A percentile compares a stretch with the other conserved stretches of the same genome.
phyloP scores from a whole-genome alignment of 2,797 vertebrate species.

The Enteromius treurensis region DNA sequence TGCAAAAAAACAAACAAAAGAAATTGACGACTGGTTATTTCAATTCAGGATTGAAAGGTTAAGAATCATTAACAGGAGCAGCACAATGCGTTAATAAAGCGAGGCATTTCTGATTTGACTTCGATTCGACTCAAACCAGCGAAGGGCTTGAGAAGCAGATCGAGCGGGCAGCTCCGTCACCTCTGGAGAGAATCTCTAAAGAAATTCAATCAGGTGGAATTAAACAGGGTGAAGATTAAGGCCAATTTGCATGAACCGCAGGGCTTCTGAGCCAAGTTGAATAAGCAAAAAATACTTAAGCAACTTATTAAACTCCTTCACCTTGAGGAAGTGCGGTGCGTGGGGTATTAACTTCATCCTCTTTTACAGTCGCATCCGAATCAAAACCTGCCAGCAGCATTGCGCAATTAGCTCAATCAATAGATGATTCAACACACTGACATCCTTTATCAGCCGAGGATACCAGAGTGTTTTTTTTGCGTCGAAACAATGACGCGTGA shows the following conservation, averaged over 20 bases:
- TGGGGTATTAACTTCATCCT: slow-evolving; percentile 17
- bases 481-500: neutral
- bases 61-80: neutral
- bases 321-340: neutral
- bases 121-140: neutral
- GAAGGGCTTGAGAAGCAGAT: neutral
- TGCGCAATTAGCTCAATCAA: neutral
- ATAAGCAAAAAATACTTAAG: slow-evolving; percentile 34
- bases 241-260: slow-evolving; percentile 43
- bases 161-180: neutral
- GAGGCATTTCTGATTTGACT: neutral
- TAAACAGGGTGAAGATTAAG: slow-evolving; percentile 43
- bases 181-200: slow-evolving; percentile 19
- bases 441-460: neutral
- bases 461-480: neutral
- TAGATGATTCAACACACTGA: slow-evolving; percentile 15
- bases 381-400: neutral
- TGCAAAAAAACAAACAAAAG: neutral
- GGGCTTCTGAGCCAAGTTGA: slow-evolving; percentile 31
- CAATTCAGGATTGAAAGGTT: neutral
- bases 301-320: slow-evolving; percentile 41
- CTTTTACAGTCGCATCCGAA: slow-evolving; percentile 3
- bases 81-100: neutral
- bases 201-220: slow-evolving; percentile 49
- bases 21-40: neutral